phyloP scores from a whole-genome alignment of 2,113 vertebrate genomes.

The Siphamia tubifer region DNA sequence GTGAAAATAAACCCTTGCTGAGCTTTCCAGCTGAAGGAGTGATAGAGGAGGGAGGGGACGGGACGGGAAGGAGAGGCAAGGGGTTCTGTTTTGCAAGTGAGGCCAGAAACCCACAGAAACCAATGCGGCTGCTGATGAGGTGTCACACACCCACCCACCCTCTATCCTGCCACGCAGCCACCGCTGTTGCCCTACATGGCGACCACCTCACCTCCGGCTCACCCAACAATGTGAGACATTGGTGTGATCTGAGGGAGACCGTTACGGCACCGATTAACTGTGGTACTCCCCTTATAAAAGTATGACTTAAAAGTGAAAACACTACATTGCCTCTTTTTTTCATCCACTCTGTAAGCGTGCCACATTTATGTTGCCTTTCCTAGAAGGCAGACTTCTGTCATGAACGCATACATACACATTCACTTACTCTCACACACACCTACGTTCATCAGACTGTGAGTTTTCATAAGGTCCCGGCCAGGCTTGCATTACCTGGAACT shows the following conservation, averaged over 20 bases:
- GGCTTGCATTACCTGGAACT: slow-evolving; percentile 73
- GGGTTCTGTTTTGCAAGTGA: slow-evolving; percentile 58
- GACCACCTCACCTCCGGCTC: neutral
- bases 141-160: slow-evolving; percentile 37
- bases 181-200: slow-evolving; percentile 38
- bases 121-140: slow-evolving; percentile 63
- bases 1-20: slow-evolving; percentile 69
- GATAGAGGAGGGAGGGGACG: slow-evolving; percentile 1
- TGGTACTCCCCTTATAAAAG: slow-evolving; percentile 17
- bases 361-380: slow-evolving; percentile 58
- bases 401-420: slow-evolving; percentile 33
- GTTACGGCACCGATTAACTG: slow-evolving; percentile 32
- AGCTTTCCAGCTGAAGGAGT: slow-evolving; percentile 67
- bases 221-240: slow-evolving; percentile 49
- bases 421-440: slow-evolving; percentile 18
- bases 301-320: slow-evolving; percentile 20
- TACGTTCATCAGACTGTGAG: slow-evolving; percentile 47
- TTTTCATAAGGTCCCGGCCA: slow-evolving; percentile 67
- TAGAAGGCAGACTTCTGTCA: slow-evolving; percentile 54
- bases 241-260: slow-evolving; percentile 23
- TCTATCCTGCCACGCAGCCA: slow-evolving; percentile 52
- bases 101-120: slow-evolving; percentile 62
- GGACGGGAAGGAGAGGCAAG: slow-evolving; percentile 9
- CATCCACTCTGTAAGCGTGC: slow-evolving; percentile 17
- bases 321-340: slow-evolving; percentile 20